phyloP scores from a whole-genome alignment of 2,797 vertebrate species.

The Sphenopsis melanotis region DNA sequence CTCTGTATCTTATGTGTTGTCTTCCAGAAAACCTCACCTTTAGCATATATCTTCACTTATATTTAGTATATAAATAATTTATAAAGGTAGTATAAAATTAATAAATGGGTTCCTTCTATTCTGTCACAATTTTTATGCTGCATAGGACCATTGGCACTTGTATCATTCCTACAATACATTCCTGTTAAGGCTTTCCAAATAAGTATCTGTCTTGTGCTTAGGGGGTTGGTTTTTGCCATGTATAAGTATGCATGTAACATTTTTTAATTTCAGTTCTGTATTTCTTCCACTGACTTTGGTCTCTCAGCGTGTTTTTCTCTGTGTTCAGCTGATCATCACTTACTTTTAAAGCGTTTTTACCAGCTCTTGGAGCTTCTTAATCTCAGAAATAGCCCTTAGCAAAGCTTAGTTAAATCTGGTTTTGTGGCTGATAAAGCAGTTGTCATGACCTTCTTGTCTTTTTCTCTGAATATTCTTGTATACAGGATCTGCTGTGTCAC shows the following conservation, averaged over 20 bases:
- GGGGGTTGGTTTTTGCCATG: background rate
- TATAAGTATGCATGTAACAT: background rate
- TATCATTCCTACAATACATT: background rate
- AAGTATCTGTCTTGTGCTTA: background rate
- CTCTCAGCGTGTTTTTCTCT: background rate
- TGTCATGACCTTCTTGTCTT: constrained; percentile 20
- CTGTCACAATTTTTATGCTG: background rate
- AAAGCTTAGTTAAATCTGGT: constrained; percentile 21
- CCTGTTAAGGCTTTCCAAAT: background rate
- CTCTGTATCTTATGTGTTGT: background rate
- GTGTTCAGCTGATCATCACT: background rate
- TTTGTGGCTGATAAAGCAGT: constrained; percentile 3
- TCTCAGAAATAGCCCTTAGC: background rate
- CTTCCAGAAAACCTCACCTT: background rate
- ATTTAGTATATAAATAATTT: background rate
- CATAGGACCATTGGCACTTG: background rate
- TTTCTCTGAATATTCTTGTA: background rate
- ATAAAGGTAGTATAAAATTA: background rate
- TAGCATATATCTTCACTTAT: background rate
- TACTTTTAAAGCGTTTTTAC: background rate
- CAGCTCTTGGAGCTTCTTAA: background rate
- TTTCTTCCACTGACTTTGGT: background rate
- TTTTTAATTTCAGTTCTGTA: background rate
- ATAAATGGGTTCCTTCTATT: background rate
- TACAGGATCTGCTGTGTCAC: constrained; percentile 27